Evolutionary conservation across 1,140 invertebrate genomes (phyloP).

Genomic region (Hyles vespertilio): DNA sequence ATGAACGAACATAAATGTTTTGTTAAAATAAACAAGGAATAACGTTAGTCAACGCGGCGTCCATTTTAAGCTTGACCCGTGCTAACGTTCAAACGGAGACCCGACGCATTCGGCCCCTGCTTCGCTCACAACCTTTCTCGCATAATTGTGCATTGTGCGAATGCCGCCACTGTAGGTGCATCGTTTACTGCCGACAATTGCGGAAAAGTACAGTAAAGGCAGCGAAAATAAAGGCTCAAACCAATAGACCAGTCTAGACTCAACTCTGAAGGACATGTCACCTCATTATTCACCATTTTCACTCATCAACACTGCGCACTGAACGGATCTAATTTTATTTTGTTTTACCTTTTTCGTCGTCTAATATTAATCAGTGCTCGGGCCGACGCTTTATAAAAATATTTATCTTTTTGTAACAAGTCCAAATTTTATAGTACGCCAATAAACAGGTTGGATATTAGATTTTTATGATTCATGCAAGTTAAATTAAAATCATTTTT

Average conservation of each 20-base stretch:
- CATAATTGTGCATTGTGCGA: slow-evolving; percentile 65
- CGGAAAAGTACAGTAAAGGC: slow-evolving; percentile 33
- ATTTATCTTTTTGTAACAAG: too few relatives aligned
- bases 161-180: slow-evolving; percentile 41
- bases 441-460: too few relatives aligned
- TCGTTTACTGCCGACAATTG: slow-evolving; percentile 54
- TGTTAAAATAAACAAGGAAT: too few relatives aligned
- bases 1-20: too few relatives aligned
- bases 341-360: too few relatives aligned
- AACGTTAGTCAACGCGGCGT: background rate
- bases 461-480: too few relatives aligned
- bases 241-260: background rate
- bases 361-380: too few relatives aligned
- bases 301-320: background rate
- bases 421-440: too few relatives aligned
- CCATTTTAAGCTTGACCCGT: slow-evolving; percentile 14
- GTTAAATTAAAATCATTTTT: too few relatives aligned
- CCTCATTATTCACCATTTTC: background rate
- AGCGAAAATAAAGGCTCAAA: slow-evolving; percentile 3
- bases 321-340: too few relatives aligned
- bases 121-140: slow-evolving; percentile 45
- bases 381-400: too few relatives aligned
- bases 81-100: slow-evolving; percentile 17
- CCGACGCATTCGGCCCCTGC: slow-evolving; percentile 28
- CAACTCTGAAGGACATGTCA: background rate